Base-by-base conservation (phyloP, 2,113 vertebrate species). In the Boulengerochromis microlepis region DNA sequence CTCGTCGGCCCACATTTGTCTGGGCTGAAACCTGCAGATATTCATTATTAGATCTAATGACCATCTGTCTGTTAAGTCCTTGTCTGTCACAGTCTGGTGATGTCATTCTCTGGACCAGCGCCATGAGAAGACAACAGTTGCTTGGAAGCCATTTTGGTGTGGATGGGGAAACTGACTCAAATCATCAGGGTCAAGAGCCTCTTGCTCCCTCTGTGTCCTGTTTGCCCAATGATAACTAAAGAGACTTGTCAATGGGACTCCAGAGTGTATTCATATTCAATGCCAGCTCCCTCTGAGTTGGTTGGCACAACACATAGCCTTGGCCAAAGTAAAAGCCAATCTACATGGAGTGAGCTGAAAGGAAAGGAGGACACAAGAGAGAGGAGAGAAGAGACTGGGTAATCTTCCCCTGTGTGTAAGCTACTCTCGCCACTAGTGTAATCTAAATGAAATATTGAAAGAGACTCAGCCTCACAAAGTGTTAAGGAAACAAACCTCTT, bases 1-100 rank as follows among this genome's bases (percentile, higher is more conserved):
- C 85, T 47, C 38, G 66, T 56, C 71, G 57, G 61, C 47, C 74
- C 80, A 82, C 82, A 89, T 94, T 91, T 90, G 86, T 94, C 90
- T 86, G 80, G 22, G 61, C 82, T 86, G 85, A 66, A 93, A 91
- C 89, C 94, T 94, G 93, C 91, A 92, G 89, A 90, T 91, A 90
- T 88, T 91, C 95, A 93, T 96, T 95, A 96, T 94, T 90, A 82
- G 86, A 92, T 93, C 92, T 94, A 96, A 96, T 29, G 83, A 91
- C 95, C 95, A 96, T 96, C 95, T 95, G 96, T 94, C 95, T 85
- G 35, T 18, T 33, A 88, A 90, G 91, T 91, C 92, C 91, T 91
- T 92, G 89, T 91, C 91, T 92, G 91, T 91, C 93, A 92, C 80
- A 89, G 18, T 71, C 71, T 90, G 71, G 86, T 92, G 89, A 94